phyloP scores from a whole-genome alignment of 2,113 vertebrate species.

The Anas platyrhynchos region DNA sequence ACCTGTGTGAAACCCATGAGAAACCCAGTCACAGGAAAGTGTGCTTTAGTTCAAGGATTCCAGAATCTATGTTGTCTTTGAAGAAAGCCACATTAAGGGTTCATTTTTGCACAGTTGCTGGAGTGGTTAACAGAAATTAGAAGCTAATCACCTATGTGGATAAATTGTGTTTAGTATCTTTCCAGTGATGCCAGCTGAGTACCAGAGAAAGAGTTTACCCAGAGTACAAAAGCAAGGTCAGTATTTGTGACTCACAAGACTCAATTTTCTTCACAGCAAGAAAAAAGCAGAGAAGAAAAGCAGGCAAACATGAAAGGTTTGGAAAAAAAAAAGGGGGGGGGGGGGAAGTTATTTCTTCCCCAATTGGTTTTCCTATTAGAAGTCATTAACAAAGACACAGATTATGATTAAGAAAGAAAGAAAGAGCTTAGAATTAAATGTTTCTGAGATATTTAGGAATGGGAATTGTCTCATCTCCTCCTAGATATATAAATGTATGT shows the following conservation, averaged over 20 bases:
- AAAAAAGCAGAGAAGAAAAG: not conserved
- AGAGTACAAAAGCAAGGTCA: not conserved
- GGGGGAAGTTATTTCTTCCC: too few species aligned
- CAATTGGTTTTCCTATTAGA: not conserved
- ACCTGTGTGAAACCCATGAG: accelerated
- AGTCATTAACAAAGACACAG: not conserved
- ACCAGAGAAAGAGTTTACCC: not conserved
- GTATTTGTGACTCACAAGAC: not conserved
- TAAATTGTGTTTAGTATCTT: not conserved
- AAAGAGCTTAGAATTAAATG: not conserved
- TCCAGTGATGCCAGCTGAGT: not conserved
- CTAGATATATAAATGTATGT: not conserved
- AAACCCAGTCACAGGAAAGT: not conserved
- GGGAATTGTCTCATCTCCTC: not conserved
- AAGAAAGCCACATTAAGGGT: not conserved
- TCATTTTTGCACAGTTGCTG: not conserved
- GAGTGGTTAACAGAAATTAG: not conserved
- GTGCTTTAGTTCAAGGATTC: not conserved
- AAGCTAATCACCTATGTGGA: not conserved
- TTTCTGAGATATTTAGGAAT: not conserved
- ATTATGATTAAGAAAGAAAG: too few species aligned
- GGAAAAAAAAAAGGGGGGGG: too few species aligned
- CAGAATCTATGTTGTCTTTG: not conserved
- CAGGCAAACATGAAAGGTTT: not conserved
- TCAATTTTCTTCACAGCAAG: not conserved